Conservation (phyloP, 1,140 invertebrate genomes). For the Euura lappo region DNA sequence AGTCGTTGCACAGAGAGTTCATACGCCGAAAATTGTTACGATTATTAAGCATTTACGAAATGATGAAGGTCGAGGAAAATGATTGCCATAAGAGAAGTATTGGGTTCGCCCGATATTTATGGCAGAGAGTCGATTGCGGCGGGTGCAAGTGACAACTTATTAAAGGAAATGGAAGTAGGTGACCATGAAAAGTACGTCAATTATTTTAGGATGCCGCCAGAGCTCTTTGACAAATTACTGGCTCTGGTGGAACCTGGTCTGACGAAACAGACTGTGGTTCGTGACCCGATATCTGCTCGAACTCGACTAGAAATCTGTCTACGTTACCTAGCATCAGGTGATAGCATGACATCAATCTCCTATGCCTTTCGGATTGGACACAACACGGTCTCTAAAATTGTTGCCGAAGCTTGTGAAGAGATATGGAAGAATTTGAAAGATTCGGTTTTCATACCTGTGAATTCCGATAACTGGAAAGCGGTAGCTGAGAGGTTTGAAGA, state of each 20-base stretch:
- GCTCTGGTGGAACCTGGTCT: not conserved
- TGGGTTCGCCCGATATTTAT: no score
- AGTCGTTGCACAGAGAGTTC: no score
- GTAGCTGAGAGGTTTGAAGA: constrained; percentile 22
- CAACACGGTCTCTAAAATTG: constrained; percentile 27
- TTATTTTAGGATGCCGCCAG: constrained; percentile 17
- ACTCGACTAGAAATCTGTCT: constrained; percentile 19
- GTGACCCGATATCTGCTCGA: not conserved
- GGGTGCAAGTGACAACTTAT: constrained; percentile 13
- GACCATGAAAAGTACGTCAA: constrained; percentile 19
- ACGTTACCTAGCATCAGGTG: constrained; percentile 23
- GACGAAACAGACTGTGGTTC: no score
- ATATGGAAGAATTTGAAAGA: constrained; percentile 30
- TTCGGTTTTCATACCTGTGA: constrained; percentile 9
- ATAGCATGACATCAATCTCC: constrained; percentile 20
- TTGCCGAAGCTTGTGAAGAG: constrained; percentile 28
- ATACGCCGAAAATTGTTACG: no score
- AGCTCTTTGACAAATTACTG: constrained; percentile 15
- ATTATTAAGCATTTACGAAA: no score
- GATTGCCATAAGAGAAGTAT: no score
- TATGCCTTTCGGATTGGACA: constrained; percentile 22
- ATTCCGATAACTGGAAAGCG: constrained; percentile 15
- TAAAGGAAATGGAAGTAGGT: constrained; percentile 11
- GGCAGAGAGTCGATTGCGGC: no score
- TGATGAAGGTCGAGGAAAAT: no score